A percentile compares a stretch with the other conserved stretches of the same genome.
Conservation (phyloP, 2,113 vertebrate genomes). For the Tragelaphus strepsiceros region DNA sequence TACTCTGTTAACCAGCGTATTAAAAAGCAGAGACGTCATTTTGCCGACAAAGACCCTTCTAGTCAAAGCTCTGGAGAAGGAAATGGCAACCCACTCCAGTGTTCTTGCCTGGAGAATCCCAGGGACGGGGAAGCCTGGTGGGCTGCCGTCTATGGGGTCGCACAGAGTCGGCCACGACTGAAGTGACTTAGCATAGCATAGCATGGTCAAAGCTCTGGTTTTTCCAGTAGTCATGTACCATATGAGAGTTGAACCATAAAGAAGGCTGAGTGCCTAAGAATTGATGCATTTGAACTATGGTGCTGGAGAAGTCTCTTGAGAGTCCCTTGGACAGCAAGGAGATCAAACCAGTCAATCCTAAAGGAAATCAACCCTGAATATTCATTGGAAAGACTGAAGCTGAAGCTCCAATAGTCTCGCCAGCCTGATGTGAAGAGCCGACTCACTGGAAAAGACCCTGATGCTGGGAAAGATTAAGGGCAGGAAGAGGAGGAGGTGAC, state of each 20-base stretch:
- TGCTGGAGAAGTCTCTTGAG: not conserved
- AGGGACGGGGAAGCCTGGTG: too few species aligned
- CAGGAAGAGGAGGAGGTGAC: not conserved
- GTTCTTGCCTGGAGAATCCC: too few species aligned
- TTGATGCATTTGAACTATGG: not conserved
- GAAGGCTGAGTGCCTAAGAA: not conserved
- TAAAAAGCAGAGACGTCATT: not conserved
- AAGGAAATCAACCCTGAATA: not conserved
- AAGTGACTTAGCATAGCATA: too few species aligned
- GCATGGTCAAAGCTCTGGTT: not conserved
- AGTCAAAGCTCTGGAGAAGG: not conserved
- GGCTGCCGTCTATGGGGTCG: too few species aligned
- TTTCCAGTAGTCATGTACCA: not conserved
- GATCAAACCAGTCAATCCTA: not conserved
- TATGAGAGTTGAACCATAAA: not conserved
- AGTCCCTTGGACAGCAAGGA: not conserved
- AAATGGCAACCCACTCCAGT: too few species aligned
- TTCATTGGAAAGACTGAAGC: not conserved
- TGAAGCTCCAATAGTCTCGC: not conserved
- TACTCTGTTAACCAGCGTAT: not conserved
- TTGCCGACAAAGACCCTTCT: not conserved
- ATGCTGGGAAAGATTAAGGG: not conserved
- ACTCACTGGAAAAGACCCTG: not conserved
- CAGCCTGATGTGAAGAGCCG: not conserved
- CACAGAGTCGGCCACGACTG: too few species aligned